Percentiles rank a stretch among this genome's conserved stretches.
Evolutionary conservation across 2,888 invertebrate genomes (phyloP).

Genomic region (Neuroscelio doddi): DNA sequence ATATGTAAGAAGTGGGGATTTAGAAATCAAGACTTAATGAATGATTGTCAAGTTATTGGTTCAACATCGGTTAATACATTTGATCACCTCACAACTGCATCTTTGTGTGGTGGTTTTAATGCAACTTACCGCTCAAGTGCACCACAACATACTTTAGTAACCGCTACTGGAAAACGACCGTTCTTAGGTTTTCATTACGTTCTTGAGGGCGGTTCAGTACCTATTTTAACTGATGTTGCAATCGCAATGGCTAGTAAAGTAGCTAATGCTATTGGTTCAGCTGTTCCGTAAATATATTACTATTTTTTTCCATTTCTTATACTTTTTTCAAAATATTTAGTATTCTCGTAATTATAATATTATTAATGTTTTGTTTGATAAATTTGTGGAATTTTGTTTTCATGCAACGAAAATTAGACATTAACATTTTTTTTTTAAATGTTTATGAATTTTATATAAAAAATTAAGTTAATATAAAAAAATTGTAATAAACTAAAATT

Average conservation of each 20-base stretch:
- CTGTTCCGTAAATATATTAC: slow-evolving; percentile 78
- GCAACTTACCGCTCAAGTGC: slow-evolving; percentile 82
- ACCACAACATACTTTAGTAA: slow-evolving; percentile 82
- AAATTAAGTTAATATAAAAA: too few relatives aligned
- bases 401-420: too few relatives aligned
- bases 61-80: slow-evolving; percentile 83
- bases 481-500: too few relatives aligned
- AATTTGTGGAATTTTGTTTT: too few relatives aligned
- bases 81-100: slow-evolving; percentile 89
- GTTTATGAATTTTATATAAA: background rate
- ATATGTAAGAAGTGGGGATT: slow-evolving; percentile 92
- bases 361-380: too few relatives aligned
- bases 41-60: slow-evolving; percentile 86
- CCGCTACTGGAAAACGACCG: slow-evolving; percentile 87
- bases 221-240: slow-evolving; percentile 91
- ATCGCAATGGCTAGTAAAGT: slow-evolving; percentile 92
- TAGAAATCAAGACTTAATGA: slow-evolving; percentile 81
- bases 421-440: too few relatives aligned
- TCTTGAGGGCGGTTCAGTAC: slow-evolving; percentile 88
- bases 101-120: slow-evolving; percentile 83
- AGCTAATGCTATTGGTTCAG: slow-evolving; percentile 77
- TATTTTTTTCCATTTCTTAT: slow-evolving; percentile 6
- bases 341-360: too few relatives aligned
- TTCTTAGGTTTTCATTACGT: slow-evolving; percentile 93
- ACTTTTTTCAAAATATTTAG: background rate